Percentiles rank a stretch among this genome's conserved stretches.
These are phyloP conservation scores for Meteorus cinctellus DNA, from an alignment of 2,888 invertebrate genomes.

Conservation along the genomic window DNA sequence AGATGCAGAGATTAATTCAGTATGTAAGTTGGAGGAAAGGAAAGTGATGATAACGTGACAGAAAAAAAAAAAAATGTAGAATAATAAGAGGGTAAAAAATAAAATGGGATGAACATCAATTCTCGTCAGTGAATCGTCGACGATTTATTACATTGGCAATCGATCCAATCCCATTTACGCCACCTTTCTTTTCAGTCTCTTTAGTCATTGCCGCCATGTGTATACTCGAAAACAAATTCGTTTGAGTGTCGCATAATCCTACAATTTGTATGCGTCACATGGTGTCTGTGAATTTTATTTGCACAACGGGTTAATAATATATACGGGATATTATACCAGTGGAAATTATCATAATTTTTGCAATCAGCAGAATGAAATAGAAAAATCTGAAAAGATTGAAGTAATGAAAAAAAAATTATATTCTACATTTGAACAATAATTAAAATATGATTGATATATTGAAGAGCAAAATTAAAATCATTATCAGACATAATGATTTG, in stretches of 20 bases:
- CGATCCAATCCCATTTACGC: constrained; percentile 63
- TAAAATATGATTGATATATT: too few species aligned
- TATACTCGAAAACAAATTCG: not conserved
- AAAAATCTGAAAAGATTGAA: not conserved
- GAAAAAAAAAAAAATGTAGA: not conserved
- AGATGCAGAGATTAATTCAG: too few species aligned
- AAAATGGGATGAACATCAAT: constrained; percentile 47
- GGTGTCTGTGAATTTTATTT: constrained; percentile 36
- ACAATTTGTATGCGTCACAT: constrained; percentile 63
- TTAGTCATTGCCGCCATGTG: not conserved
- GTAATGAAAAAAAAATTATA: not conserved
- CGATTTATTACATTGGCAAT: constrained; percentile 62
- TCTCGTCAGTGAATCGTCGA: constrained; percentile 39
- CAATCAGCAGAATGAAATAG: not conserved
- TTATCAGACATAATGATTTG: not conserved
- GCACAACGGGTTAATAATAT: constrained; percentile 43
- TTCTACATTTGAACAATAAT: not conserved
- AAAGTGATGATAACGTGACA: too few species aligned
- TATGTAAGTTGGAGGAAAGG: too few species aligned
- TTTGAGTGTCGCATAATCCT: constrained; percentile 63
- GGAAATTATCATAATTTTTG: too few species aligned
- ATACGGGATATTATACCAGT: too few species aligned
- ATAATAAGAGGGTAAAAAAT: constrained; percentile 14
- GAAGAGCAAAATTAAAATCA: not conserved
- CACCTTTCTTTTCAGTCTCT: not conserved